A percentile compares a stretch with the other conserved stretches of the same genome.
Evolutionary conservation across 2,797 vertebrate genomes (phyloP).

Genomic region (Anas georgica): DNA sequence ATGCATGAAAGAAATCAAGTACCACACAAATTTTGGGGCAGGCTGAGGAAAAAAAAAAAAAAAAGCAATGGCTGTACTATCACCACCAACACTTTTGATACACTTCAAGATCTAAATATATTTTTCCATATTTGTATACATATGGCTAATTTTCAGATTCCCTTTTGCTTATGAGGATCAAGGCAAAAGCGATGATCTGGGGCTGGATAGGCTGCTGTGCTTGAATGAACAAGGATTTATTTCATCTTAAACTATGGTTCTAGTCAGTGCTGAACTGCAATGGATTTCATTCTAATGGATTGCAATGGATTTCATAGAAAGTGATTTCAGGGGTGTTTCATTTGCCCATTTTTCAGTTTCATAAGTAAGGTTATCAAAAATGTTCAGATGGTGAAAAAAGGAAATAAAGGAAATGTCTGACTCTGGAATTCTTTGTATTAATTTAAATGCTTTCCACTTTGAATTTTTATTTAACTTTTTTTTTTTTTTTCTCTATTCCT

Average conservation of each 20-base stretch:
- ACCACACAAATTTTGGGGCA: background rate
- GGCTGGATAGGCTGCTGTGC: background rate
- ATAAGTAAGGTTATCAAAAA: background rate
- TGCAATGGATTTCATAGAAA: background rate
- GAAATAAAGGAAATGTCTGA: background rate
- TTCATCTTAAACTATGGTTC: background rate
- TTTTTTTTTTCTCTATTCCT: background rate
- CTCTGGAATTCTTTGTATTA: background rate
- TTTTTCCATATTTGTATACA: background rate
- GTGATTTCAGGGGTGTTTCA: background rate
- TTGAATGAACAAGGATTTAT: background rate
- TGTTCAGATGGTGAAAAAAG: background rate
- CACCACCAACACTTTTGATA: background rate
- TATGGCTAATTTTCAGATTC: background rate
- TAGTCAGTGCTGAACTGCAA: background rate
- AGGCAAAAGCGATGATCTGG: background rate
- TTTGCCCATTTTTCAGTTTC: background rate
- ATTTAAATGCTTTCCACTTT: background rate
- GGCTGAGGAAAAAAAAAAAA: background rate
- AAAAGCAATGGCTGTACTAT: background rate
- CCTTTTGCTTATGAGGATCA: background rate
- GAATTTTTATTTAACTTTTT: background rate
- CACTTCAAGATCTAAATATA: background rate
- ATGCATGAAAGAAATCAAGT: background rate
- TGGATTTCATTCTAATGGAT: background rate